Evolutionary conservation across 2,888 invertebrate species (phyloP).

Genomic region (Andrena trimmerana): DNA sequence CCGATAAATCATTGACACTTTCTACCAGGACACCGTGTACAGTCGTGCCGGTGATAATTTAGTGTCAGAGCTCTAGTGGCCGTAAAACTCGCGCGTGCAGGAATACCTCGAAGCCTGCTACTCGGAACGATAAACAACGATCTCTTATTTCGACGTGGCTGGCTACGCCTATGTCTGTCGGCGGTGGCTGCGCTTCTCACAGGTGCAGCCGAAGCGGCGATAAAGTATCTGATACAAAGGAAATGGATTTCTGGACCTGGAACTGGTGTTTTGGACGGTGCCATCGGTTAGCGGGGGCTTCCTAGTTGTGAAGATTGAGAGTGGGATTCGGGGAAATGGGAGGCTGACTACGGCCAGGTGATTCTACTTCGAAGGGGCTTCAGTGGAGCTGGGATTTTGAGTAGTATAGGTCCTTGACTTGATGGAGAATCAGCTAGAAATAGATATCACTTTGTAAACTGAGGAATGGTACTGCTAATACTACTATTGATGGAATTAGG

Average conservation of each 20-base stretch:
- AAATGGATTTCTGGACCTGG: slow-evolving; percentile 6
- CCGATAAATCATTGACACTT: background rate
- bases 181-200: slow-evolving; percentile 17
- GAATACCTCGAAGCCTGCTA: slow-evolving; percentile 59
- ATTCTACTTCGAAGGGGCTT: too few species aligned
- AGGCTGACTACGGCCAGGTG: too few species aligned
- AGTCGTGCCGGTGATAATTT: slow-evolving; percentile 57
- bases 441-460: too few species aligned
- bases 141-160: slow-evolving; percentile 61
- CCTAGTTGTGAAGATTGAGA: too few species aligned
- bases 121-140: slow-evolving; percentile 62
- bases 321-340: too few species aligned
- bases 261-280: too few species aligned
- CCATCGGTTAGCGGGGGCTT: too few species aligned
- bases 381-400: too few species aligned
- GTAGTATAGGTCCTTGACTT: too few species aligned
- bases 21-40: slow-evolving; percentile 29
- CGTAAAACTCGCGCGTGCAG: slow-evolving; percentile 58
- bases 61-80: slow-evolving; percentile 63
- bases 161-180: slow-evolving; percentile 27
- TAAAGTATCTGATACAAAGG: slow-evolving; percentile 16
- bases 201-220: slow-evolving; percentile 19
- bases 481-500: background rate
- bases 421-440: too few species aligned
- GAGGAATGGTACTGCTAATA: background rate